phyloP scores from a whole-genome alignment of 2,888 invertebrate genomes.

The Slavum lentiscoides region DNA sequence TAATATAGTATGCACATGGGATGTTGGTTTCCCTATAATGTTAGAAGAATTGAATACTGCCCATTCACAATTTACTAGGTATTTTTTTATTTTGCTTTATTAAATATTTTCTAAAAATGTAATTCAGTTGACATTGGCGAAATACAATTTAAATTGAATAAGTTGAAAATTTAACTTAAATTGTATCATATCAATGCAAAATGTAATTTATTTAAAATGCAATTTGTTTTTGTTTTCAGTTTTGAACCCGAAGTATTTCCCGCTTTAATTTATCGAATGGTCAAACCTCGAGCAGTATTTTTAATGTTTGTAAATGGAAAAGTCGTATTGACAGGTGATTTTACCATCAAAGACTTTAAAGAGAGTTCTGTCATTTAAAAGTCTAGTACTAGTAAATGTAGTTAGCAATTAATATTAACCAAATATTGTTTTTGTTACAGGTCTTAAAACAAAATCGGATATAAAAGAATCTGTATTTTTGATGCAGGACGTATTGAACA shows the following conservation, averaged over 20 bases:
- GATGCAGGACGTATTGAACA: slow-evolving; percentile 46
- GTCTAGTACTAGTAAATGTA: neutral
- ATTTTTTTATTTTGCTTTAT: neutral
- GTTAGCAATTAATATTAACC: neutral
- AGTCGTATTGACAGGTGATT: slow-evolving; percentile 83
- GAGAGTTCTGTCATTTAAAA: neutral
- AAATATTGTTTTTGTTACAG: slow-evolving; percentile 22
- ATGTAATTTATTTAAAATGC: slow-evolving; percentile 38
- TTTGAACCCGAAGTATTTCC: slow-evolving; percentile 99
- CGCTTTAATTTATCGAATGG: slow-evolving; percentile 97
- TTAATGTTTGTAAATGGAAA: slow-evolving; percentile 99
- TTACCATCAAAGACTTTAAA: neutral
- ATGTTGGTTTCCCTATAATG: slow-evolving; percentile 74
- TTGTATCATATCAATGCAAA: neutral
- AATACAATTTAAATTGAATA: too few species aligned
- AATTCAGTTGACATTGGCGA: too few species aligned
- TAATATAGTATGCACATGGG: slow-evolving; percentile 77
- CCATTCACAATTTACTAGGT: slow-evolving; percentile 68
- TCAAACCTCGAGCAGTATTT: slow-evolving; percentile 91
- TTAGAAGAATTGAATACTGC: slow-evolving; percentile 74
- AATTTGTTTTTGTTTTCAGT: slow-evolving; percentile 61
- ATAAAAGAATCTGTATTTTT: slow-evolving; percentile 49
- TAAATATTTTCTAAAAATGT: too few species aligned
- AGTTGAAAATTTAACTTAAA: neutral
- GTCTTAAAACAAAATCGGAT: slow-evolving; percentile 46